Evolutionary conservation across 1,140 invertebrate species (phyloP), one percentile per base, ranked within the genome.

Genomic region (Lasaia peninsularis): DNA sequence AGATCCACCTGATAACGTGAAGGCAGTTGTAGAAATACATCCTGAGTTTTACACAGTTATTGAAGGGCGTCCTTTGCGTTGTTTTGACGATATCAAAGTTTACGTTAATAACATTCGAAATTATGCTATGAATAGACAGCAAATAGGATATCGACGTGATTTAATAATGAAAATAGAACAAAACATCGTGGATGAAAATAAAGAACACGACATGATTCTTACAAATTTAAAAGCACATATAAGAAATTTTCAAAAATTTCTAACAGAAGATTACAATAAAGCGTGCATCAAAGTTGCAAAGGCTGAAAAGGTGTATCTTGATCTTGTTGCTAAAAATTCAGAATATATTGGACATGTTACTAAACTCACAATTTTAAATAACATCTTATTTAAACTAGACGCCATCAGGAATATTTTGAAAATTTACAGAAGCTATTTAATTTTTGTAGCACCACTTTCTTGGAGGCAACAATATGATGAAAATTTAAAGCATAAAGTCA

Each of bases 361-460:
- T 16, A 81, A 84, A 51, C 48, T 89, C 48, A 86, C 82, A 4
- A 86, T 91, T 49, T 69, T 92, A 20, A 91, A 91, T 58, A 88
- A 92, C 11, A 86, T 92, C 34, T 73, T 94, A 18, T 93, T 93
- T 56, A 90, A 90, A 57, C 86, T 91, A 31, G 92, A 93, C 69
- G 92, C 93, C 60, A 91, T 91, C 37, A 92, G 92, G 86, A 75
- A 89, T 55, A 88, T 90, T 48, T 90, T 91, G 32, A 93, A 93
- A 78, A 91, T 91, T 69, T 94, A 93, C 72, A 90, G 93, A 69
- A 91, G 90, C 54, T 94, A 93, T 74, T 83, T 94, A 51, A 91
- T 91, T 69, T 90, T 90, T 69, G 79, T 93, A 3, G 91, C 92
- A n/a, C 92, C 92, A 11, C 73, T 91, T n/a, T 76, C 84, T 10